Evolutionary conservation across 2,797 vertebrate genomes (phyloP).

Genomic region (Astyanax mexicanus): DNA sequence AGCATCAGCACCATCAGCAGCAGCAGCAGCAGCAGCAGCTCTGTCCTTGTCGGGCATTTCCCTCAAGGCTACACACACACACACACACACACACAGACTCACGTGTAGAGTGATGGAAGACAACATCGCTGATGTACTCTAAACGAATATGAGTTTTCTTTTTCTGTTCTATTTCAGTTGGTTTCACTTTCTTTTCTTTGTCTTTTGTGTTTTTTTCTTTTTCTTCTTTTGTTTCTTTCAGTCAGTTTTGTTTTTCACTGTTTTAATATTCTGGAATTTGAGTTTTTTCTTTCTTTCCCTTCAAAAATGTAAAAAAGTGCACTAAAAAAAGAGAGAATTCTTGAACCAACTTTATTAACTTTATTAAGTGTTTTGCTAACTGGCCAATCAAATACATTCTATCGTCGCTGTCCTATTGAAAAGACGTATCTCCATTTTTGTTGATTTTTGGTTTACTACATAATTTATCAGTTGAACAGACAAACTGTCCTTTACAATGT

Average conservation of each 20-base stretch:
- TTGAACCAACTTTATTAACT: no score
- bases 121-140: conserved; percentile 67
- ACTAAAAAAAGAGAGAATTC: no score
- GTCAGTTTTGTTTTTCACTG: neutral
- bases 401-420: no score
- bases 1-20: conserved; percentile 65
- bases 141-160: conserved; percentile 65
- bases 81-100: conserved; percentile 58
- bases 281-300: neutral
- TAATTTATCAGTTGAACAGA: no score
- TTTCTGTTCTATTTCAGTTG: neutral
- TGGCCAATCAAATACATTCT: no score
- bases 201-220: conserved; percentile 9
- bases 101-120: conserved; percentile 57
- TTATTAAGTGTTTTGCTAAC: no score
- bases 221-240: neutral
- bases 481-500: no score
- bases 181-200: neutral
- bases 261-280: neutral
- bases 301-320: no score
- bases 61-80: conserved; percentile 72
- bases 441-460: no score
- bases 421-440: no score
- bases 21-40: conserved; percentile 68
- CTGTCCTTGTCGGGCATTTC: conserved; percentile 77